Evolutionary conservation across 2,888 invertebrate genomes (phyloP), one percentile per base, ranked within the genome.

Genomic region (Chironomus riparius): DNA sequence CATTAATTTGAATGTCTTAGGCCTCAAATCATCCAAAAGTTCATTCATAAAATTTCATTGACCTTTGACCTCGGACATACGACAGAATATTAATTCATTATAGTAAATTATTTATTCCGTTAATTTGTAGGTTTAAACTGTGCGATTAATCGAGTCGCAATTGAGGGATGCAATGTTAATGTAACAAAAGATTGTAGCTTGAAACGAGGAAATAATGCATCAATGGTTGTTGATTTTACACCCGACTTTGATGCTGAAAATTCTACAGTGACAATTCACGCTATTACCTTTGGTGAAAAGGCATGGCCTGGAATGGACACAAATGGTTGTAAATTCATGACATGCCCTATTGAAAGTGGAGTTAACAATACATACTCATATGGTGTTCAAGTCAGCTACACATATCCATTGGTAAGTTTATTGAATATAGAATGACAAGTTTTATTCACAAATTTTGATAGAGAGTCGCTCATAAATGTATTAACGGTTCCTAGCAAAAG

Each of bases 131-230:
- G 13, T 47, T 18, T 68, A 4, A 79, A 81, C 13, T 89, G 89
- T 78, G 82, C 82, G 0, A 80, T 90, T 2, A 81, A 83, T 22
- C 85, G 87, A 77, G 86, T 89, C 0, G 82, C 85, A 3, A 83
- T 90, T 3, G 80, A 81, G 10, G 90, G 90, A 0, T 90, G 90
- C 81, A 82, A 82, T 21, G 86, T 86, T 84, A 86, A 22, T 87
- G 87, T 79, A 84, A 81, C 78, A 21, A 90, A 18, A 86, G 83
- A 56, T 5, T 56, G 56, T 15, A 15, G 7, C 2, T 56, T 56
- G 7, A 56, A 18, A 56, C 5, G 56, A 4, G n/a, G n/a, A 15
- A 1, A 6, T 56, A 80, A 83, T 61, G 86, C 86, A 0, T 81
- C 83, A 0, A 84, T 91, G 18, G 82, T 89, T 89, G 84, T 86